A percentile compares a stretch with the other conserved stretches of the same genome.
These are phyloP conservation scores for Lithophane ornitopus DNA, from an alignment of 2,888 invertebrate species.

Conservation along the genomic window DNA sequence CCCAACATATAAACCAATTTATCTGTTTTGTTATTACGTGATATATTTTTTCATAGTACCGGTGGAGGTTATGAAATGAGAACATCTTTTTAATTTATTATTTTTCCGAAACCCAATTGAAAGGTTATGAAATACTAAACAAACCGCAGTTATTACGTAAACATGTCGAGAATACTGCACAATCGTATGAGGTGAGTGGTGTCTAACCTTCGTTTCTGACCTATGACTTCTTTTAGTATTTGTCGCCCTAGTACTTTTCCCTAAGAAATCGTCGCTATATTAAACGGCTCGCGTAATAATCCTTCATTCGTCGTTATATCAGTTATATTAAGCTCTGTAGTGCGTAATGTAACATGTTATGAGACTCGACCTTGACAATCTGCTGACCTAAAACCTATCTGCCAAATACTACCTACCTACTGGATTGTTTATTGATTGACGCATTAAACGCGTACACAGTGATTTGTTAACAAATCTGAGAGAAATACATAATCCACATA, in stretches of 20 bases:
- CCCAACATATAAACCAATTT: constrained; percentile 68
- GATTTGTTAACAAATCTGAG: background rate
- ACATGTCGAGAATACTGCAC: constrained; percentile 88
- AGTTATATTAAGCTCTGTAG: background rate
- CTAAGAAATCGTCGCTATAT: background rate
- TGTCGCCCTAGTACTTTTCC: constrained; percentile 33
- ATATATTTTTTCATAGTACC: constrained; percentile 74
- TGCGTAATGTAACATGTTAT: constrained; percentile 30
- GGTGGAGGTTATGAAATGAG: constrained; percentile 86
- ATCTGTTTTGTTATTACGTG: constrained; percentile 73
- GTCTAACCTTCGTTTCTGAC: constrained; percentile 44
- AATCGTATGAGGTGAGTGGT: constrained; percentile 84
- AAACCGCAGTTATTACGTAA: constrained; percentile 78
- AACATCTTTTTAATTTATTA: constrained; percentile 67
- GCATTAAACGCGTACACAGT: background rate
- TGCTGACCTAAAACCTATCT: constrained; percentile 41
- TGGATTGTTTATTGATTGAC: constrained; percentile 45
- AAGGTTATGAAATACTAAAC: constrained; percentile 81
- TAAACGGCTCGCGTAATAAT: background rate
- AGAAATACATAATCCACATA: background rate
- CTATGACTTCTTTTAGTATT: constrained; percentile 40
- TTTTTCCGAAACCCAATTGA: constrained; percentile 67
- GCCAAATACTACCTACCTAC: constrained; percentile 37
- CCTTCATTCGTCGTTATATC: background rate
- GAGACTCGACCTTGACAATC: constrained; percentile 52